Percentiles rank a stretch among this genome's conserved stretches.
These are phyloP conservation scores for Tachina lurida DNA, from an alignment of 2,888 invertebrate species.

Conservation along the genomic window DNA sequence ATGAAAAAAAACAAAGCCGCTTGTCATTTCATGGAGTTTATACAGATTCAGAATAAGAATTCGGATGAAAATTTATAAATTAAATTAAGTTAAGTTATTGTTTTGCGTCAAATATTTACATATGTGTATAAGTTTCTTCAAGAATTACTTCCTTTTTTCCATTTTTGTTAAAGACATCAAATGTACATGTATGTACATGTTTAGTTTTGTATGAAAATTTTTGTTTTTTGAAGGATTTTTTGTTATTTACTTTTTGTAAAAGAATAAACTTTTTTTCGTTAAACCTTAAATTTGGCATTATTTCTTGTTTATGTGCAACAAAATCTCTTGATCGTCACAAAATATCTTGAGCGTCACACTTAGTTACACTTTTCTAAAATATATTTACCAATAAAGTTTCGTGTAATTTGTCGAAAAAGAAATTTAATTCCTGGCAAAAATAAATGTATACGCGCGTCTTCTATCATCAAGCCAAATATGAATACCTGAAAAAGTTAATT, in stretches of 20 bases:
- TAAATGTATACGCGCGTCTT: no score
- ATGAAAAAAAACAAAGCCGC: slow-evolving; percentile 25
- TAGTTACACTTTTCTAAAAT: no score
- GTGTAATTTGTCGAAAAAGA: no score
- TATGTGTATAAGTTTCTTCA: background rate
- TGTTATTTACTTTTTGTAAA: slow-evolving; percentile 26
- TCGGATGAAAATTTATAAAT: slow-evolving; percentile 21
- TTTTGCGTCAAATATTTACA: slow-evolving; percentile 8
- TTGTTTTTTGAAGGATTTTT: no score
- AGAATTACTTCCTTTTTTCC: slow-evolving; percentile 9
- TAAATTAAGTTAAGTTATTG: slow-evolving; percentile 19
- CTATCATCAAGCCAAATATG: no score
- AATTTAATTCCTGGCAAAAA: no score
- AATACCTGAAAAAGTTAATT: no score
- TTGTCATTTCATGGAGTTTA: background rate
- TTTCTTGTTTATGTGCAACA: background rate
- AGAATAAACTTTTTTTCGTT: slow-evolving; percentile 12
- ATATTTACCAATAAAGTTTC: no score
- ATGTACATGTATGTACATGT: background rate
- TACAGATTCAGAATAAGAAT: slow-evolving; percentile 26
- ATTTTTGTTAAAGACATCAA: background rate
- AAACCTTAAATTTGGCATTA: no score
- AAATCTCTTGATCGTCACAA: no score
- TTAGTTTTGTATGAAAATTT: slow-evolving; percentile 19
- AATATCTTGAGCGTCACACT: no score